Evolutionary conservation across 2,797 vertebrate species (phyloP), one percentile per base, ranked within the genome.

Genomic region (Hipposideros larvatus): DNA sequence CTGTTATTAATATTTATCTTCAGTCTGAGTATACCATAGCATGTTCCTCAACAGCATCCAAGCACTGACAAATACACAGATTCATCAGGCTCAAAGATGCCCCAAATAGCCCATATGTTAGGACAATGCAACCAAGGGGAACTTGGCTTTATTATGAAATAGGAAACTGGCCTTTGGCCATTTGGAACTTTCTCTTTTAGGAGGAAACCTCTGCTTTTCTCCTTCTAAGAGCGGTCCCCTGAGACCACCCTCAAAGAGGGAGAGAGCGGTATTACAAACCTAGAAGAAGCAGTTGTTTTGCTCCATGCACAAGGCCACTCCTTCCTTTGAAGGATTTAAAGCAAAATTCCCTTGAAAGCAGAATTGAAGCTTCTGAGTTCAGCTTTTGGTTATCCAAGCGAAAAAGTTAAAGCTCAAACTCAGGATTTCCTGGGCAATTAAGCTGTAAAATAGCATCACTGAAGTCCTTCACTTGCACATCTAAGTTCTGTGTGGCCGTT

Each of bases 301-400:
- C 57, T 91, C 51, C 41, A 22, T 43, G 21, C 14, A 34, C n/a
- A 46, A 48, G 16, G 48, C 5, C 8, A 57, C 37, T 13, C 53
- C 11, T 66, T 80, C 43, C 26, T 96, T 80, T 86, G 59, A 11
- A 28, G 22, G 31, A 63, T 63, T 95, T 73, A 74, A 86, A 90
- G 37, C n/a, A 87, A 75, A 79, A 68, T 48, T 78, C 59, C 41
- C 53, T 7, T 31, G 53, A 43, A 87, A 92, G 74, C 41, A 65
- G 53, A 91, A 51, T 2, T 11, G 18, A 91, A n/a, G 24, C 46
- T 85, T 89, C 61, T 22, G 15, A 83, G 34, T 53, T 82, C 9
- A 65, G 74, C 37, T 68, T 57, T 31, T n/a, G n/a, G 10, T 21
- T 66, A 46, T 48, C 31, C 57, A 82, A 68, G n/a, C 0, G 5